Evolutionary conservation across 2,888 invertebrate species (phyloP).

Genomic region (Lycophotia porphyrea): DNA sequence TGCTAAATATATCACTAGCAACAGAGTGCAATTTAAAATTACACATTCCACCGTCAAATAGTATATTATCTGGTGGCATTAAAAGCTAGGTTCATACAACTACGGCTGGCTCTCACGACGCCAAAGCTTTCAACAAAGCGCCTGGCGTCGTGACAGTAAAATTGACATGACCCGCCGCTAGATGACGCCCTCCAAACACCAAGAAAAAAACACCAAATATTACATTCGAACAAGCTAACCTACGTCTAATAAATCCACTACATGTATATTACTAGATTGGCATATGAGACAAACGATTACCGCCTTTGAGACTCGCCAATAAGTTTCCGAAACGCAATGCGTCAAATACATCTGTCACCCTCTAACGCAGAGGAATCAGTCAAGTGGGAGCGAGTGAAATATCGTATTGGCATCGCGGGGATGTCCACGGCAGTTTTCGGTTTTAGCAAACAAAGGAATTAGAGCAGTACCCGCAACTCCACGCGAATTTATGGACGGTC

Average conservation of each 20-base stretch:
- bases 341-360: slow-evolving; percentile 82
- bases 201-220: slow-evolving; percentile 72
- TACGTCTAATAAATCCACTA: slow-evolving; percentile 75
- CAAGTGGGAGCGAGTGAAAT: slow-evolving; percentile 86
- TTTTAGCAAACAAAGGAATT: slow-evolving; percentile 89
- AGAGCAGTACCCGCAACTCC: slow-evolving; percentile 82
- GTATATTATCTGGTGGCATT: slow-evolving; percentile 70
- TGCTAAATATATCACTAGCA: slow-evolving; percentile 63
- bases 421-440: slow-evolving; percentile 85
- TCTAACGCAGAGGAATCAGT: slow-evolving; percentile 80
- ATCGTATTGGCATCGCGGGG: slow-evolving; percentile 79
- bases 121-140: slow-evolving; percentile 83
- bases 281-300: slow-evolving; percentile 75
- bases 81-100: slow-evolving; percentile 67
- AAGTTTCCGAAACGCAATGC: slow-evolving; percentile 67
- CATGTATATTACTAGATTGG: slow-evolving; percentile 73
- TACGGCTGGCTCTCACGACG: slow-evolving; percentile 74
- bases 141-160: slow-evolving; percentile 81
- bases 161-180: slow-evolving; percentile 77
- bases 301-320: slow-evolving; percentile 72
- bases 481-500: slow-evolving; percentile 85
- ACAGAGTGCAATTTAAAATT: slow-evolving; percentile 69
- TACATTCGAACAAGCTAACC: slow-evolving; percentile 69
- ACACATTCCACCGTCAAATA: slow-evolving; percentile 63
- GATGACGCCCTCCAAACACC: slow-evolving; percentile 74